Base-by-base conservation (phyloP, 2,888 invertebrate genomes). In the Acleris cristana region DNA sequence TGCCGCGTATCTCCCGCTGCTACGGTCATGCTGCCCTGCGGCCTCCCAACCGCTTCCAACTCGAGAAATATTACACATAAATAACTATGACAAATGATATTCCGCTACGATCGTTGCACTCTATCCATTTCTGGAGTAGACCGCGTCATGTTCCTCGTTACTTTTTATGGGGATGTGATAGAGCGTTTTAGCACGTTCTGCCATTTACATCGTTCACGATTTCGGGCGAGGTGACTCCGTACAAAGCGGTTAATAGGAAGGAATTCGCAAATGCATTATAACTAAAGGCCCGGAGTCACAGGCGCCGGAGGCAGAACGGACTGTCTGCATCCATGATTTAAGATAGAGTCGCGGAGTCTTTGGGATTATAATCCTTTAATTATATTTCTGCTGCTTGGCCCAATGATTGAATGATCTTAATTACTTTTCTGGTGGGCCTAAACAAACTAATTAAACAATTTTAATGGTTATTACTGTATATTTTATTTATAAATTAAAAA, bases 381-480 rank as follows among this genome's bases (percentile, higher is more conserved):
- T 86, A 84, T 84, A 81, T 82, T 81, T 79, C 79, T 77, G 78
- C 18, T 78, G 82, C 81, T 84, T 85, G 84, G 82, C 83, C 79
- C 79, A 87, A 83, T 85, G 85, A 86, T 87, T 85, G 85, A 85
- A 85, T 82, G 83, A 79, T 82, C 84, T 86, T 89, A 88, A 91
- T 90, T 88, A 87, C 84, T 85, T 86, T 85, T 84, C 84, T 80
- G 84, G 81, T 81, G 74, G 34, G 74, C 79, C 82, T 82, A 81
- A 86, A 84, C 81, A 75, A 78, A 78, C 79, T 85, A 85, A 88
- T 87, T 69, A 86, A 87, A 84, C 81, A 79, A 77, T 70, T 72
- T 54, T 64, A 69, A 75, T 76, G 74, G 73, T 72, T 73, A 72
- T 70, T 56, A 60, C 58, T 63, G 69, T 74, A 73, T 77, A 77